phyloP scores from a whole-genome alignment of 2,797 vertebrate species.

The Cichlasoma orientale region DNA sequence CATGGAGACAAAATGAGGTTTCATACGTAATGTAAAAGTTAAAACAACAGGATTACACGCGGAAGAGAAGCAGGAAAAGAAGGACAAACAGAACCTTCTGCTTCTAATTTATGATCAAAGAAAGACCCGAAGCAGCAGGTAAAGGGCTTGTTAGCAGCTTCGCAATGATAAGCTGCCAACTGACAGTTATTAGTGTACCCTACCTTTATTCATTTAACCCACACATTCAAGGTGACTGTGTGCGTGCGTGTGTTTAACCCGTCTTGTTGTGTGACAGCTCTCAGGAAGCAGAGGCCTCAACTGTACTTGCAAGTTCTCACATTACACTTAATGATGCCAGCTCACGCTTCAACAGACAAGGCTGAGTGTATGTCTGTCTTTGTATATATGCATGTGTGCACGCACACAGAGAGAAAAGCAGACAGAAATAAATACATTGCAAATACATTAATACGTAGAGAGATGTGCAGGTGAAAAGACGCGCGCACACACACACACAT shows the following conservation, averaged over 20 bases:
- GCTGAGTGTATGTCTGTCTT: conserved; percentile 7
- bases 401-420: conserved; percentile 12
- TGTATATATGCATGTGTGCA: conserved; percentile 1
- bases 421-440: background rate
- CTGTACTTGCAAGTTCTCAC: conserved; percentile 57
- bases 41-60: conserved; percentile 28
- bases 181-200: background rate
- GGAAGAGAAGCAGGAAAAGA: background rate
- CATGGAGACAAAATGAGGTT: conserved; percentile 36
- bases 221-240: conserved; percentile 9
- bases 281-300: conserved; percentile 55
- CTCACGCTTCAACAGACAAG: conserved; percentile 46
- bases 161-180: background rate
- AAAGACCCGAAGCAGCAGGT: background rate
- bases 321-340: conserved; percentile 62
- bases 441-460: conserved; percentile 14
- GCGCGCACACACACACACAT: background rate
- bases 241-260: background rate
- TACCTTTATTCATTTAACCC: conserved; percentile 9
- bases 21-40: conserved; percentile 2
- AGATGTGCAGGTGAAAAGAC: conserved; percentile 16
- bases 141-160: background rate
- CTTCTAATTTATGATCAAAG: background rate
- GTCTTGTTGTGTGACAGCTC: conserved; percentile 41
- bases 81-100: background rate